Base-by-base conservation (phyloP, 2,113 vertebrate species). In the Platysteira castanea region DNA sequence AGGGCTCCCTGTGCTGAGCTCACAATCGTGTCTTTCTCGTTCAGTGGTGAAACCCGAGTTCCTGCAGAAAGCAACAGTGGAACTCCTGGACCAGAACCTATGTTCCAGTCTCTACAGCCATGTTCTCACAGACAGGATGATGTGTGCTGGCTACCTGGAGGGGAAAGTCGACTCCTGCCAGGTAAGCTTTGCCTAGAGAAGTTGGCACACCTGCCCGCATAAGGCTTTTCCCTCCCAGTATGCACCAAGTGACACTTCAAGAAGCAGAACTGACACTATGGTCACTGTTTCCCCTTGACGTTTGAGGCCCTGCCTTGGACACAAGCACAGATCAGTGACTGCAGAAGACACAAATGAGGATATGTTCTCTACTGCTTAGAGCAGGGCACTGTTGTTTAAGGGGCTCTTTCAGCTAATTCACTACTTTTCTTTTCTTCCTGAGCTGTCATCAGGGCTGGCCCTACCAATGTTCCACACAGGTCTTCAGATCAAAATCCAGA, bases 91-190 rank as follows among this genome's bases (percentile, higher is more conserved):
- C 87, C 98, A 99, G 76, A 96, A 93, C 3, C 89, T 98, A 39
- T 99, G 99, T 70, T 96, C 98, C 18, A 94, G 97, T 19, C 98
- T 99, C 69, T 99, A 99, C 52, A 98, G 98, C 95, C 98, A 98
- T 4, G 95, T 91, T 0, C 96, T 99, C 85, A 99, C 99, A 0
- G 96, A 98, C 64, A 98, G 98, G 96, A 99, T 99, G 99, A 59
- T 99, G 96, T 99, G 99, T 31, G 99, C 99, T 1, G 99, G 99
- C 49, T 99, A 99, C 94, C 97, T 99, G 96, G 98, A 99, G 31
- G 99, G 99, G 57, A 99, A 98, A 39, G 98, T 99, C 24, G 99
- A 99, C 94, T 99, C 99, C 23, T 99, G 99, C 94, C 99, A 99
- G 99, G 99, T 99, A 87, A 97, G 95, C 33, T 42, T 65, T 84